Evolutionary conservation across 2,888 invertebrate species (phyloP).

Genomic region (Hypomecis atomaria): DNA sequence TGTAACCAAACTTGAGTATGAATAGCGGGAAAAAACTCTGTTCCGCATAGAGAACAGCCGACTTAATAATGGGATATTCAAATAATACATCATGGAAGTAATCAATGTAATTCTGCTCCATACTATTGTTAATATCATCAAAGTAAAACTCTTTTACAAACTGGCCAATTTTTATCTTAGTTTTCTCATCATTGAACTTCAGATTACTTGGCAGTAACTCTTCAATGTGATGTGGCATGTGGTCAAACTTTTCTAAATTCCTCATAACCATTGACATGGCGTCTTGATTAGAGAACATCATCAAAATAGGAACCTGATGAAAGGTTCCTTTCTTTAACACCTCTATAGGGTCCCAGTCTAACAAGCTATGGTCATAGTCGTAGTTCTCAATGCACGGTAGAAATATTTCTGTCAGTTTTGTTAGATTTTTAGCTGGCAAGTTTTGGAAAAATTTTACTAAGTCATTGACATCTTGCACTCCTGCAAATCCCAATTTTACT

Average conservation of each 20-base stretch:
- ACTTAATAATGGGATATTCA: slow-evolving; percentile 67
- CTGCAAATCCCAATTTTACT: slow-evolving; percentile 72
- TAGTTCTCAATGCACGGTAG: slow-evolving; percentile 67
- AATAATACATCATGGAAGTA: slow-evolving; percentile 67
- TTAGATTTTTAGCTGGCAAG: slow-evolving; percentile 45
- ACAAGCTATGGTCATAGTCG: slow-evolving; percentile 48
- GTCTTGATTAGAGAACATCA: slow-evolving; percentile 57
- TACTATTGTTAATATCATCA: slow-evolving; percentile 43
- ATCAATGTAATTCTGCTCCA: slow-evolving; percentile 55
- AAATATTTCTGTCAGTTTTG: slow-evolving; percentile 53
- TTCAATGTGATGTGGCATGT: slow-evolving; percentile 57
- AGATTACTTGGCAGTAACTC: slow-evolving; percentile 68
- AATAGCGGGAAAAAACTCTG: slow-evolving; percentile 60
- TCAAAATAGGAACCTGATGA: slow-evolving; percentile 63
- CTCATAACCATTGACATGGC: slow-evolving; percentile 49
- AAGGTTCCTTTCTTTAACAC: slow-evolving; percentile 55
- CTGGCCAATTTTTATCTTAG: slow-evolving; percentile 55
- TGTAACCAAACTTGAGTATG: slow-evolving; percentile 58
- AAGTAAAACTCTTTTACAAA: slow-evolving; percentile 71
- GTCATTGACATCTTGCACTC: slow-evolving; percentile 44
- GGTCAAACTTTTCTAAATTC: slow-evolving; percentile 48
- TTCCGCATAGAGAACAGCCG: slow-evolving; percentile 59
- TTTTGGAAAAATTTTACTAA: slow-evolving; percentile 58
- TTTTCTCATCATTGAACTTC: slow-evolving; percentile 52
- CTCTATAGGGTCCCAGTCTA: slow-evolving; percentile 63